Conservation (phyloP, 2,888 invertebrate species). For the Pseudoips prasinana region DNA sequence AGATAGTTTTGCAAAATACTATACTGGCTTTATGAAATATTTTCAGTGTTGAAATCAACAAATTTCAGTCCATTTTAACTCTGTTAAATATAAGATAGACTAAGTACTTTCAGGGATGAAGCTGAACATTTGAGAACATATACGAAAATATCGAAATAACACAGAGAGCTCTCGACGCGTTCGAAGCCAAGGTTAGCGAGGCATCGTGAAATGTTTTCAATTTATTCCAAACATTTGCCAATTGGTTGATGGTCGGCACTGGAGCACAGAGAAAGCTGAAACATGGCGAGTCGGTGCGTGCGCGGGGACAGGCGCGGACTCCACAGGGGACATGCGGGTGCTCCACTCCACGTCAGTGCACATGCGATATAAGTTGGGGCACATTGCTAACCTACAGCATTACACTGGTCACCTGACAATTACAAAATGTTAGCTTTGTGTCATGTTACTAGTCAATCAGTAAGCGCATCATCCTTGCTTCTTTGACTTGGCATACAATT, state of each 20-base stretch:
- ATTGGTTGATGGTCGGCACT: slow-evolving; percentile 18
- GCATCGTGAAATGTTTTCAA: too few species aligned
- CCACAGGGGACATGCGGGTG: slow-evolving; percentile 73
- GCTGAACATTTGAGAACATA: slow-evolving; percentile 28
- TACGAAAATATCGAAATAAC: slow-evolving; percentile 19
- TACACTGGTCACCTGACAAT: too few species aligned
- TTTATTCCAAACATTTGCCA: slow-evolving; percentile 8
- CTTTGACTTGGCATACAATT: too few species aligned
- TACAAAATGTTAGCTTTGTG: too few species aligned
- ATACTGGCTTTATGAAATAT: too few species aligned
- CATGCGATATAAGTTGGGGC: slow-evolving; percentile 57
- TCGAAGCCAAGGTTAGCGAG: slow-evolving; percentile 13
- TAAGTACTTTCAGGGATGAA: slow-evolving; percentile 34
- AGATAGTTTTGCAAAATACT: too few species aligned
- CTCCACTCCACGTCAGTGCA: slow-evolving; percentile 64
- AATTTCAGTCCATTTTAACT: slow-evolving; percentile 15
- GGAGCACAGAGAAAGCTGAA: slow-evolving; percentile 58
- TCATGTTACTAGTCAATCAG: too few species aligned
- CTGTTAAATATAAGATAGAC: slow-evolving; percentile 4
- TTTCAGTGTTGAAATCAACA: slow-evolving; percentile 33
- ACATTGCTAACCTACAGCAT: too few species aligned
- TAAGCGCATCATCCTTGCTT: too few species aligned
- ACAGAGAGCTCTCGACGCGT: slow-evolving; percentile 19
- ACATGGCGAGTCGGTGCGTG: slow-evolving; percentile 41
- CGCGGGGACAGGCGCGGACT: slow-evolving; percentile 27